Conservation (phyloP, 2,888 invertebrate genomes). For the Beris morrisii region DNA sequence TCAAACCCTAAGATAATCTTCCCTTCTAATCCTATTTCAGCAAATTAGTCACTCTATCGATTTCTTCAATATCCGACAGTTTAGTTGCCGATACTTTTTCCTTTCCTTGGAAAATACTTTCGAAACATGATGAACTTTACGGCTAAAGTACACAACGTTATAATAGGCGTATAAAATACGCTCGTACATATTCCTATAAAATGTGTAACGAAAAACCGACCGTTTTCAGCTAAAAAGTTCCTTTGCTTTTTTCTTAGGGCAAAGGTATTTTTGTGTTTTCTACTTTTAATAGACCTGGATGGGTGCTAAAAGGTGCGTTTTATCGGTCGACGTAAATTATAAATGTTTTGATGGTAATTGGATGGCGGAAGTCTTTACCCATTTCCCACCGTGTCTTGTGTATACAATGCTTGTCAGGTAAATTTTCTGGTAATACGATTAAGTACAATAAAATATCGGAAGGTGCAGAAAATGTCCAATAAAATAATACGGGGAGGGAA, state of each 20-base stretch:
- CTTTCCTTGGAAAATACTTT: not conserved
- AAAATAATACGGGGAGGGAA: not conserved
- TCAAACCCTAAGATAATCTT: too few relatives aligned
- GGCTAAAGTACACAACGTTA: not conserved
- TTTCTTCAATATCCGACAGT: too few relatives aligned
- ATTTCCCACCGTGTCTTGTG: not conserved
- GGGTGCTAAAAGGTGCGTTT: slow-evolving; percentile 33
- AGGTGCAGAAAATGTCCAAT: slow-evolving; percentile 14
- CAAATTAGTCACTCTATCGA: too few relatives aligned
- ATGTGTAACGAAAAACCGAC: too few relatives aligned
- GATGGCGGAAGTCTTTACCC: slow-evolving; percentile 24
- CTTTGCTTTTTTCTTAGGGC: not conserved
- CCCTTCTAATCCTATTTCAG: too few relatives aligned
- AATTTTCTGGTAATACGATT: slow-evolving; percentile 29
- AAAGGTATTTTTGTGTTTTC: too few relatives aligned
- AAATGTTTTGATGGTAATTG: slow-evolving; percentile 34
- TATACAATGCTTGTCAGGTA: slow-evolving; percentile 13
- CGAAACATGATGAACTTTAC: not conserved
- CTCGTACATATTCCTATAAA: not conserved
- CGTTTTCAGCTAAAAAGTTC: not conserved
- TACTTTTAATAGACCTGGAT: slow-evolving; percentile 27
- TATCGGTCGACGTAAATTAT: slow-evolving; percentile 32
- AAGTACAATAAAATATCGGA: slow-evolving; percentile 19
- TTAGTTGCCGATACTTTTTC: not conserved
- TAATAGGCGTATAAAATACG: not conserved